A percentile compares a stretch with the other conserved stretches of the same genome.
phyloP scores from a whole-genome alignment of 37 sponge, comb jelly and placozoan species.

The Crambe crambe region DNA sequence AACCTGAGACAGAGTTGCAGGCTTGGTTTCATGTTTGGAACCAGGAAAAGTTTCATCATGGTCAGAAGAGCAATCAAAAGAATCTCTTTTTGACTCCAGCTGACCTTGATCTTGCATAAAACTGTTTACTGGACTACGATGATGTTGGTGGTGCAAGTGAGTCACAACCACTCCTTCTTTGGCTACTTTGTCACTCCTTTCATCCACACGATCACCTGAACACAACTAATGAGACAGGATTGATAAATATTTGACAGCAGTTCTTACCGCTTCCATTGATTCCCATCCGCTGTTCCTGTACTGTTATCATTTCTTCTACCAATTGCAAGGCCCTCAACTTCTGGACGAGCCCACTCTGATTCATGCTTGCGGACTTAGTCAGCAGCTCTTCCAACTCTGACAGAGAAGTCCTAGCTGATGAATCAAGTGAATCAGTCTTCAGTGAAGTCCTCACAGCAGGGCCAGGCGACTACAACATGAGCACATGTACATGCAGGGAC shows the following conservation, averaged over 20 bases:
- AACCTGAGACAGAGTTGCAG: not conserved
- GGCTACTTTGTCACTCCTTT: not conserved
- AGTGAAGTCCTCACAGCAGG: too few species aligned
- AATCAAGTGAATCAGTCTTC: too few species aligned
- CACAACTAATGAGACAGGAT: not conserved
- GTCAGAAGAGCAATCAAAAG: not conserved
- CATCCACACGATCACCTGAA: not conserved
- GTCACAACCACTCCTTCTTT: not conserved
- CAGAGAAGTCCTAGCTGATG: not conserved
- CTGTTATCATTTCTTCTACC: constrained; percentile 31
- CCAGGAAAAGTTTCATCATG: not conserved
- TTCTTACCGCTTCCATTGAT: not conserved
- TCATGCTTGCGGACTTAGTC: not conserved
- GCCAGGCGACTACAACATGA: too few species aligned
- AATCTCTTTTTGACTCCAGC: too few species aligned
- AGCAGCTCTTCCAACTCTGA: not conserved
- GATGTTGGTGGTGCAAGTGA: too few species aligned
- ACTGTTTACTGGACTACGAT: too few species aligned
- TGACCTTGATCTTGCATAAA: too few species aligned
- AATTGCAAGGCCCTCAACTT: constrained; percentile 31
- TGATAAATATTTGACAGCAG: too few species aligned
- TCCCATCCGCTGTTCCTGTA: constrained; percentile 23
- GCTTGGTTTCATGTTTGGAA: not conserved
- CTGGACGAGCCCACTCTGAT: not conserved
- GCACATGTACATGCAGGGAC: too few species aligned